These are phyloP conservation scores for Barbus barbus DNA, from an alignment of 2,113 vertebrate genomes.

Conservation along the genomic window DNA sequence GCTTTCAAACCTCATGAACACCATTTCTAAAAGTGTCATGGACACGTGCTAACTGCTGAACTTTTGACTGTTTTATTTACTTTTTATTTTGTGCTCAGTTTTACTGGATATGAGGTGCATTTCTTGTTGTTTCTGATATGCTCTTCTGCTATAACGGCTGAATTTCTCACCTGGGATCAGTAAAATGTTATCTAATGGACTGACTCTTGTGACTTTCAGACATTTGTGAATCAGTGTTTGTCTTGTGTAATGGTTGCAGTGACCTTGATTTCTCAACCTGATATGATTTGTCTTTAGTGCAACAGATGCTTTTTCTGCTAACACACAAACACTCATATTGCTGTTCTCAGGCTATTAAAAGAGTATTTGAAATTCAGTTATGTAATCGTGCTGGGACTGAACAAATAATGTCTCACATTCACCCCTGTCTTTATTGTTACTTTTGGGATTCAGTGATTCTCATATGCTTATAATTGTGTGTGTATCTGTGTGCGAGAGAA, in stretches of 20 bases:
- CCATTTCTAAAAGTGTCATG: no score
- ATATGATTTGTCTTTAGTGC: conserved; percentile 22
- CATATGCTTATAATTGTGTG: background rate
- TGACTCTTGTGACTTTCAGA: background rate
- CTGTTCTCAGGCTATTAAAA: background rate
- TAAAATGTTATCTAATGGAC: background rate
- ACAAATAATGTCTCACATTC: background rate
- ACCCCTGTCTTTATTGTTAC: background rate
- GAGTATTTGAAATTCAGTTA: background rate
- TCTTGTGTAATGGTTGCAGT: background rate
- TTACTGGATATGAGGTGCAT: background rate
- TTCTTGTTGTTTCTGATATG: background rate
- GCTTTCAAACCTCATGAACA: no score
- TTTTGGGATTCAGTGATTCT: background rate
- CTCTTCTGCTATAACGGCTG: background rate
- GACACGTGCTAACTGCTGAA: no score
- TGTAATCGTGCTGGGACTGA: no score
- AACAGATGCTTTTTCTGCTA: background rate
- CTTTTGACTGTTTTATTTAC: no score
- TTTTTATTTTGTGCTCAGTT: background rate
- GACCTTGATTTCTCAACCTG: background rate
- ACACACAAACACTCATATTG: background rate
- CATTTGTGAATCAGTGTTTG: background rate
- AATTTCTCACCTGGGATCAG: background rate
- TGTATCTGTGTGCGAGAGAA: no score